A percentile compares a stretch with the other conserved stretches of the same genome.
Conservation (phyloP, 2,888 invertebrate species). For the Lobophora halterata region DNA sequence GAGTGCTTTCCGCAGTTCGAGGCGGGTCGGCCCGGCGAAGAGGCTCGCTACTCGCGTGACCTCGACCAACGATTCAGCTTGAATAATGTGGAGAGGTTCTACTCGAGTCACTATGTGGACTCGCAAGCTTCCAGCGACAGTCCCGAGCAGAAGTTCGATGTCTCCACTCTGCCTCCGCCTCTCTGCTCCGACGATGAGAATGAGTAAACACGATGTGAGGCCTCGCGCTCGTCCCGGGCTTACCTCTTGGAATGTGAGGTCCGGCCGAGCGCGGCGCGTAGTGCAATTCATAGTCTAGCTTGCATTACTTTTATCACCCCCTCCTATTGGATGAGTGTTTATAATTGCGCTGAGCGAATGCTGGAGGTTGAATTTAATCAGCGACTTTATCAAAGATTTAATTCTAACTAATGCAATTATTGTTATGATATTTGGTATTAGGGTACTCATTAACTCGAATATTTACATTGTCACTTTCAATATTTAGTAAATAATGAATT, state of each 20-base stretch:
- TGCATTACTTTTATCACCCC: conserved; percentile 41
- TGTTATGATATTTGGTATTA: conserved; percentile 58
- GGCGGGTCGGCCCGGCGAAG: conserved; percentile 44
- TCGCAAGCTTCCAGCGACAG: conserved; percentile 83
- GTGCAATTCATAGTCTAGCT: conserved; percentile 29
- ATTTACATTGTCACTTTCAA: conserved; percentile 62
- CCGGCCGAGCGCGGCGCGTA: conserved; percentile 7
- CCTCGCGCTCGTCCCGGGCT: conserved; percentile 16
- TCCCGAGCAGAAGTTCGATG: conserved; percentile 87
- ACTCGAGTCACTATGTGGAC: conserved; percentile 79
- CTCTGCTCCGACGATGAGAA: conserved; percentile 88
- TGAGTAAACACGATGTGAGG: conserved; percentile 53
- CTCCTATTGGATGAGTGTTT: conserved; percentile 45
- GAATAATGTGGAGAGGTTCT: conserved; percentile 71
- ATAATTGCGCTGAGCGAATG: conserved; percentile 45
- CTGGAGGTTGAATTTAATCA: conserved; percentile 38
- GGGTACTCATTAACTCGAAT: conserved; percentile 62
- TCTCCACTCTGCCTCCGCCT: conserved; percentile 88
- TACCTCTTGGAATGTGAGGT: no score
- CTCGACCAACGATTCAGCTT: conserved; percentile 74
- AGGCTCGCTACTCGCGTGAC: conserved; percentile 60
- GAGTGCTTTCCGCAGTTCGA: conserved; percentile 72
- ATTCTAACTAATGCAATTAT: conserved; percentile 63
- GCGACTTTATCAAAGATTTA: conserved; percentile 52
- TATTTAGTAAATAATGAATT: conserved; percentile 60